Base-by-base conservation (phyloP, 2,113 vertebrate species). In the Triplophysa dalaica region DNA sequence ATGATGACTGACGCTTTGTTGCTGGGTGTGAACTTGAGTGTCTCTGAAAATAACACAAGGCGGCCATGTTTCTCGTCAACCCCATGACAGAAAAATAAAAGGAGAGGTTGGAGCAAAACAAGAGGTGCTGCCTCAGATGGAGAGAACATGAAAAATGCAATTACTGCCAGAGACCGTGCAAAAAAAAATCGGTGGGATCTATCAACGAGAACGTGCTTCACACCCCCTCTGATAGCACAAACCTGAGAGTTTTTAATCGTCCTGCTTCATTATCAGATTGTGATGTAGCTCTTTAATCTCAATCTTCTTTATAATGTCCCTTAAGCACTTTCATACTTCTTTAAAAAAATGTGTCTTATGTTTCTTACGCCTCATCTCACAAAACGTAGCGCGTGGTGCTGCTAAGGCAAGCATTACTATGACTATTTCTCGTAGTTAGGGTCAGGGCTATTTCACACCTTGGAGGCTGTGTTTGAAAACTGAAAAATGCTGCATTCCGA, bases 21-120 rank as follows among this genome's bases (percentile, higher is more conserved):
- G 72, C 63, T 63, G 75, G 67, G 77, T 84, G 82, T 80, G 77
- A 83, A 83, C 74, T 75, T 81, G 54, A 84, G 79, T 84, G 82
- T 83, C 81, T 83, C 86, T 83, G 83, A 84, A 87, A 86, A 85
- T 81, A 85, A 84, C 81, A 87, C 83, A 69, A 67, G 81, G 69
- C 78, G 24, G 76, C 63, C 72, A 76, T 66, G 73, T 80, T 80
- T 82, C 76, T 50, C 73, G 81, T 75, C 72, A 80, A n/a, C 11
- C 58, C 24, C 38, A 67, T 75, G 33, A 78, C 64, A 68, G 78
- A 86, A 83, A 85, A 62, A 76, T 82, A 77, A 60, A 85, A 41
- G 21, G 75, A 70, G 58, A 45, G 7, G 54, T 64, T 29, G 70
- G 22, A 80, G 33, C 24, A 43, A 70, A 79, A 87, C 82, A 82